These are phyloP conservation scores for Catocala sponsa DNA, from an alignment of 2,888 invertebrate species.

Conservation along the genomic window DNA sequence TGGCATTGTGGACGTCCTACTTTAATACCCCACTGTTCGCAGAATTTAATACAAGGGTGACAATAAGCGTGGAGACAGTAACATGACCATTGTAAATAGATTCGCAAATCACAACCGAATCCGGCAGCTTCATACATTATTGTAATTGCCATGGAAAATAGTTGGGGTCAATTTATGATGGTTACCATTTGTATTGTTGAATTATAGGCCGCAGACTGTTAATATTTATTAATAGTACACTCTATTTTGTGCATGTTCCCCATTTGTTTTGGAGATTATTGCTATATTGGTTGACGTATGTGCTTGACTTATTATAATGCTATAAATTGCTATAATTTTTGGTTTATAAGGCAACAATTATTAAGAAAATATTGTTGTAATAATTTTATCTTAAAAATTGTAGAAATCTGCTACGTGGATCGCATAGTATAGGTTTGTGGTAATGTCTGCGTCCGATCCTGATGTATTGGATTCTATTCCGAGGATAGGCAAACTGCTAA, in stretches of 20 bases:
- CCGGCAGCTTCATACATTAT: conserved; percentile 27
- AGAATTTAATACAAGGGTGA: conserved; percentile 53
- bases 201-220: conserved; percentile 26
- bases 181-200: conserved; percentile 32
- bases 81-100: conserved; percentile 49
- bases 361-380: too few species aligned
- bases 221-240: conserved; percentile 3
- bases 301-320: too few species aligned
- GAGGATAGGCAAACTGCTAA: too few species aligned
- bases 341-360: too few species aligned
- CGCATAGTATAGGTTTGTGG: too few species aligned
- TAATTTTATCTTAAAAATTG: too few species aligned
- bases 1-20: conserved; percentile 41
- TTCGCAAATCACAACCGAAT: conserved; percentile 28
- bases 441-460: too few species aligned
- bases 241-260: background rate
- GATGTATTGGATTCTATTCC: too few species aligned
- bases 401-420: too few species aligned
- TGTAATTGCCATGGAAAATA: conserved; percentile 7
- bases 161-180: conserved; percentile 28
- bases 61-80: conserved; percentile 44
- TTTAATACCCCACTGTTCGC: conserved; percentile 47
- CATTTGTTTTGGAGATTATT: too few species aligned
- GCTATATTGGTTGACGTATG: too few species aligned
- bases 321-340: too few species aligned